Evolutionary conservation across 2,113 vertebrate genomes (phyloP).

Genomic region (Propithecus coquereli): DNA sequence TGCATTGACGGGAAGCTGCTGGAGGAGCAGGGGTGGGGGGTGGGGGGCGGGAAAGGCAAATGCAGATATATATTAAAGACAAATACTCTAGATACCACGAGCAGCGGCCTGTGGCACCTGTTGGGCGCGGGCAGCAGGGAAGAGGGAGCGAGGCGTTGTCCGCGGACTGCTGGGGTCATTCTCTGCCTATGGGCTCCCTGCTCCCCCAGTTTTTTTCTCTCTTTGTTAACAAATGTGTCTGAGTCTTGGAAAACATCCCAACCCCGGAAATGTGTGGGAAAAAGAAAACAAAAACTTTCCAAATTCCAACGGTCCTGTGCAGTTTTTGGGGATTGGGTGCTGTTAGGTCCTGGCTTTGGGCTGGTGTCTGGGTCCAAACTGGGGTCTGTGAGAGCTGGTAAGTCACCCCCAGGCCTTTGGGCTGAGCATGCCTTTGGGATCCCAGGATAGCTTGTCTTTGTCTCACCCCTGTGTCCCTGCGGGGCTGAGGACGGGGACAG

Average conservation of each 20-base stretch:
- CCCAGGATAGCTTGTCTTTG: background rate
- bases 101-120: conserved; percentile 61
- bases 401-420: background rate
- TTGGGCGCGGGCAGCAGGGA: background rate
- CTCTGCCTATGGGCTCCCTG: conserved; percentile 62
- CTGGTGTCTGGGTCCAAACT: background rate
- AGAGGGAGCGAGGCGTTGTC: conserved; percentile 27
- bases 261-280: conserved; percentile 80
- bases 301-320: conserved; percentile 71
- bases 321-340: conserved; percentile 45
- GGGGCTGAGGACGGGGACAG: background rate
- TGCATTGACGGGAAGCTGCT: conserved; percentile 63
- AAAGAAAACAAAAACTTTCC: conserved; percentile 80
- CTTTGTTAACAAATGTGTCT: conserved; percentile 82
- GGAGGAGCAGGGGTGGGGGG: conserved; percentile 60
- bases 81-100: conserved; percentile 54
- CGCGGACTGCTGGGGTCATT: conserved; percentile 58
- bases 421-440: background rate
- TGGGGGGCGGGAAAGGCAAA: conserved; percentile 55
- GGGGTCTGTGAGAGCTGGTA: background rate
- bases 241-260: conserved; percentile 80
- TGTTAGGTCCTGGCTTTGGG: background rate
- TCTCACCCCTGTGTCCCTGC: background rate
- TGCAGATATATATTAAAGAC: conserved; percentile 75
- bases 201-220: conserved; percentile 72